Conservation (phyloP, 1,140 invertebrate species). For the Dreissena rostriformis region DNA sequence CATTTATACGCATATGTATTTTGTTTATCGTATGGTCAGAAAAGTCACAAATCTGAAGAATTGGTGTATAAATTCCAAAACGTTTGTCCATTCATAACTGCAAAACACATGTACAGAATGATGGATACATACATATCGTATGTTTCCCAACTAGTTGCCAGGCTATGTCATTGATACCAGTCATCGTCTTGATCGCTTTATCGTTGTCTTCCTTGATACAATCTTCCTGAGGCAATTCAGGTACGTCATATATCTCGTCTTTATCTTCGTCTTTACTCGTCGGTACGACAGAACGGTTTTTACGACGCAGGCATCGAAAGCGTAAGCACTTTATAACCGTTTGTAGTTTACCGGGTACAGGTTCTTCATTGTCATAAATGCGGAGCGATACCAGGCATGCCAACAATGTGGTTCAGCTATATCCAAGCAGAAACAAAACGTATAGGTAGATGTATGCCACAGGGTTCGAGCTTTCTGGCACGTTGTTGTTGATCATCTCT, state of each 20-base stretch:
- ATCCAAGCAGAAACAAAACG: conserved; percentile 11
- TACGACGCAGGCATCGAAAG: background rate
- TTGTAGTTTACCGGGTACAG: conserved; percentile 10
- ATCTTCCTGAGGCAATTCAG: background rate
- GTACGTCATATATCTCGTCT: background rate
- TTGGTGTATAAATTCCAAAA: too few species aligned
- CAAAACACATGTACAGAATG: background rate
- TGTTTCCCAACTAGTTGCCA: conserved; percentile 37
- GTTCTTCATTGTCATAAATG: conserved; percentile 14
- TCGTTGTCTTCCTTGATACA: background rate
- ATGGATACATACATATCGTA: conserved; percentile 20
- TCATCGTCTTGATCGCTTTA: background rate
- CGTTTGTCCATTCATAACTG: too few species aligned
- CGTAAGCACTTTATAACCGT: background rate
- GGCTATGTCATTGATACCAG: background rate
- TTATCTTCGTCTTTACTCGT: background rate
- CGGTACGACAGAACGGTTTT: background rate
- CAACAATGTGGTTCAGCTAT: conserved; percentile 22
- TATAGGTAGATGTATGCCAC: conserved; percentile 75
- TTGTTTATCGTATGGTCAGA: too few species aligned
- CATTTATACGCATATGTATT: too few species aligned
- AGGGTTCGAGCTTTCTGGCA: conserved; percentile 83
- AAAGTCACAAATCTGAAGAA: too few species aligned
- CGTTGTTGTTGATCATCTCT: conserved; percentile 83
- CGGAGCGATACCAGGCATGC: conserved; percentile 16